Evolutionary conservation across 2,797 vertebrate genomes (phyloP), one percentile per base, ranked within the genome.

Genomic region (Sitta carolinensis): DNA sequence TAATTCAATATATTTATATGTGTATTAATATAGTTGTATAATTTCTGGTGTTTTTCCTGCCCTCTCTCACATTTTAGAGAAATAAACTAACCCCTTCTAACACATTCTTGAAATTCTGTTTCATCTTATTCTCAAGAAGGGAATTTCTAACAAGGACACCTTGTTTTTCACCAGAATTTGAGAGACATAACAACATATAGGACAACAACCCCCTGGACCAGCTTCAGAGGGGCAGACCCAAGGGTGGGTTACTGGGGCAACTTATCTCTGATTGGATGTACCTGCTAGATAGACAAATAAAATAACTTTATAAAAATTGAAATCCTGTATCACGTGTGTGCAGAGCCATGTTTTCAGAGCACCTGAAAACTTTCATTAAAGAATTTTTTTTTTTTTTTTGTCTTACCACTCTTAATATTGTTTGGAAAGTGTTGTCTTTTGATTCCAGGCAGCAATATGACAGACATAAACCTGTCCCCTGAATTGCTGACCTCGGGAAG

Each of bases 261-360:
- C 40, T 69, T 34, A 40, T 77, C 5, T 69, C 25, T 3, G 0
- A 8, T 10, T 47, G 34, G 25, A 61, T 25, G 20, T 40, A 40
- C 16, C 16, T 54, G 48, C 34, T 12, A 18, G 40, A 69, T 29
- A 16, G 3, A 40, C 10, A 20, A 61, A 69, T 34, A 62, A 54
- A 54, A 48, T 34, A 62, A 30, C 40, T 23, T 34, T 5, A 48
- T 25, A 69, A 34, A 52, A 62, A 62, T 8, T 15, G 13, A 40
- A 62, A 54, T 47, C 13, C 30, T 34, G 4, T 40, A 21, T 26
- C 20, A 59, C 0, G 0, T 0, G 0, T 12, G 20, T 0, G 0
- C 54, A 40, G 19, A 40, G 47, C 29, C 16, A 20, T 61, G 38
- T 29, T 25, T 47, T 36, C 36, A 36, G n/a, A 29, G 14, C 25